Evolutionary conservation across 2,888 invertebrate species (phyloP).

Genomic region (Druceiella hillmani): DNA sequence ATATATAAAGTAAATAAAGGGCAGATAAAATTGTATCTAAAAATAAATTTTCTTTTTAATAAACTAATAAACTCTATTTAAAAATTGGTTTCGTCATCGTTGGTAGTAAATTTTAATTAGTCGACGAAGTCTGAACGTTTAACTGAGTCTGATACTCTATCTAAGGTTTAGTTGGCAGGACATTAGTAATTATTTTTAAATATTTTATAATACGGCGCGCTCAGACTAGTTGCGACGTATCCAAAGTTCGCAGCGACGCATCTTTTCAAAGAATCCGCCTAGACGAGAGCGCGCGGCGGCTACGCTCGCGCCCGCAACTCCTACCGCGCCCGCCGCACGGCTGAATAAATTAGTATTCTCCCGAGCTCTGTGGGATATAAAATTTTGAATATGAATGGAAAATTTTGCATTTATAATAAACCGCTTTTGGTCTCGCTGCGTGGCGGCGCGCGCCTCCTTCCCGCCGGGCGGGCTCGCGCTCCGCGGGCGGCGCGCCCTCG

Average conservation of each 20-base stretch:
- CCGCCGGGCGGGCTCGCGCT: constrained; percentile 45
- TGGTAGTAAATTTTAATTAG: too few species aligned
- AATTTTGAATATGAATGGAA: constrained; percentile 88
- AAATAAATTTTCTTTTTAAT: too few species aligned
- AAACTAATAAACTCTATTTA: too few species aligned
- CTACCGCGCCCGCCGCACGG: constrained; percentile 39
- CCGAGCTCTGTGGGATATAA: constrained; percentile 68
- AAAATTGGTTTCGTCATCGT: too few species aligned
- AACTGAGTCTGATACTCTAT: too few species aligned
- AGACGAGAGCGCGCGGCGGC: constrained; percentile 42
- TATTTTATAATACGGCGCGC: background rate
- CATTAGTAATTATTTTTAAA: too few species aligned
- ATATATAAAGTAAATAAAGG: too few species aligned
- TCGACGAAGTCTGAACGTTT: too few species aligned
- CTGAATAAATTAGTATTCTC: constrained; percentile 73
- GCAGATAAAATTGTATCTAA: too few species aligned
- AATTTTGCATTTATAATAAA: constrained; percentile 84
- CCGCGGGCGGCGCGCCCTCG: constrained; percentile 42
- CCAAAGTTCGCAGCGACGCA: constrained; percentile 46
- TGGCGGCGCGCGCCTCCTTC: constrained; percentile 23
- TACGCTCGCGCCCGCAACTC: constrained; percentile 37
- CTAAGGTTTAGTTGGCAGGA: too few species aligned
- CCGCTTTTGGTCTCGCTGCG: constrained; percentile 44
- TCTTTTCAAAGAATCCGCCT: constrained; percentile 49
- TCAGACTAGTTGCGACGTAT: constrained; percentile 39